Conservation (phyloP, 2,888 invertebrate species). For the Ommatoiulus sabulosus region DNA sequence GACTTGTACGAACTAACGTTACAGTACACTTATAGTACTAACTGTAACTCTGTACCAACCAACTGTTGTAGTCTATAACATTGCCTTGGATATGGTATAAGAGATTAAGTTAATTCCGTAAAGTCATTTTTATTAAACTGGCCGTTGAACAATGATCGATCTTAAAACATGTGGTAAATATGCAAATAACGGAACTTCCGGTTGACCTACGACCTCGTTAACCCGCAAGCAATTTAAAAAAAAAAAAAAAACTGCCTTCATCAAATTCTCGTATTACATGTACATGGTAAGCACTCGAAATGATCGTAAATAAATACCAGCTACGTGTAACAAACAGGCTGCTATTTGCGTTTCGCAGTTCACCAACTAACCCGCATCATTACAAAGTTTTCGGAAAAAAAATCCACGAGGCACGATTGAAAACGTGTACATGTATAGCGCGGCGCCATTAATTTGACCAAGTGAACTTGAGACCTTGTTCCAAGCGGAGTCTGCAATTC, state of each 20-base stretch:
- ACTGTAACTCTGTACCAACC: too few species aligned
- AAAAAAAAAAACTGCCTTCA: neutral
- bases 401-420: neutral
- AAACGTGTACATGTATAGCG: neutral
- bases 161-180: neutral
- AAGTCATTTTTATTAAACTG: neutral
- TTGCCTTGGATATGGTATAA: too few species aligned
- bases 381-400: neutral
- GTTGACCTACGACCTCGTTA: neutral
- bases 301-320: neutral
- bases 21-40: too few species aligned
- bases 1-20: too few species aligned
- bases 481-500: neutral
- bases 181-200: neutral
- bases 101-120: too few species aligned
- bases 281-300: neutral
- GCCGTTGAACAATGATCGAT: neutral
- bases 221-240: neutral
- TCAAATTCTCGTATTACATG: neutral
- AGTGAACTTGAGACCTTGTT: slow-evolving; percentile 24
- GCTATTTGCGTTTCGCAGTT: neutral
- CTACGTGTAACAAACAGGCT: neutral
- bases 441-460: slow-evolving; percentile 17
- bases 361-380: neutral
- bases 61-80: too few species aligned